A percentile compares a stretch with the other conserved stretches of the same genome.
Conservation (phyloP, 2,797 vertebrate species). For the Crocodylus rhombifer region DNA sequence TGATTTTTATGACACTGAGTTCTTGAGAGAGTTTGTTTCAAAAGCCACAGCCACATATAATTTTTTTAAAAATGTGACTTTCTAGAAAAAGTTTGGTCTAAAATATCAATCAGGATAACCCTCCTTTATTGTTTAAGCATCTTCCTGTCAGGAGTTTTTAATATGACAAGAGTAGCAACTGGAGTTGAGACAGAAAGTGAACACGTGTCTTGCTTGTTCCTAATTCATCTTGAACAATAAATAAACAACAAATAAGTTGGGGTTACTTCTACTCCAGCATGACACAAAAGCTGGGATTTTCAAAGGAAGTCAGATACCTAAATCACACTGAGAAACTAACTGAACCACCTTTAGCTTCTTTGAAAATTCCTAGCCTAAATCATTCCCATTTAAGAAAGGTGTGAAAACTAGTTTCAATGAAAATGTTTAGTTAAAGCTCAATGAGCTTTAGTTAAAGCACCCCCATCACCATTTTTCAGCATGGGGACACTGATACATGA, state of each 20-base stretch:
- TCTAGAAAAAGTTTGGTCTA: neutral
- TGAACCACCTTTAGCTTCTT: neutral
- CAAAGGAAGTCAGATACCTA: neutral
- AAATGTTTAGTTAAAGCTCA: too few species aligned
- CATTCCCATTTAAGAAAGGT: too few species aligned
- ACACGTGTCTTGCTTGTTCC: fast-evolving
- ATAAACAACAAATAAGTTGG: fast-evolving
- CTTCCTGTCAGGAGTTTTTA: fast-evolving
- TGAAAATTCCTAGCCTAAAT: neutral
- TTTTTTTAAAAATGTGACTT: neutral
- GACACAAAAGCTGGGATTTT: neutral
- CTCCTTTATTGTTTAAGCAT: neutral
- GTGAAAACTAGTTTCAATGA: too few species aligned
- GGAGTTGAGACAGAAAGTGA: neutral
- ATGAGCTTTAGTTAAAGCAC: too few species aligned
- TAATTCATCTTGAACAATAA: fast-evolving
- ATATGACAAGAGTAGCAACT: fast-evolving
- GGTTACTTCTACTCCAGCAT: neutral
- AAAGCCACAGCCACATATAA: neutral
- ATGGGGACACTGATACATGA: too few species aligned
- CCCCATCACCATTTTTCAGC: too few species aligned
- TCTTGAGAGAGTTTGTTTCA: neutral
- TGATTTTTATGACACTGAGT: neutral
- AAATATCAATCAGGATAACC: neutral
- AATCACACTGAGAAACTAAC: neutral